These are phyloP conservation scores for Chaetodon trifascialis DNA, from an alignment of 2,113 vertebrate species.

Conservation along the genomic window DNA sequence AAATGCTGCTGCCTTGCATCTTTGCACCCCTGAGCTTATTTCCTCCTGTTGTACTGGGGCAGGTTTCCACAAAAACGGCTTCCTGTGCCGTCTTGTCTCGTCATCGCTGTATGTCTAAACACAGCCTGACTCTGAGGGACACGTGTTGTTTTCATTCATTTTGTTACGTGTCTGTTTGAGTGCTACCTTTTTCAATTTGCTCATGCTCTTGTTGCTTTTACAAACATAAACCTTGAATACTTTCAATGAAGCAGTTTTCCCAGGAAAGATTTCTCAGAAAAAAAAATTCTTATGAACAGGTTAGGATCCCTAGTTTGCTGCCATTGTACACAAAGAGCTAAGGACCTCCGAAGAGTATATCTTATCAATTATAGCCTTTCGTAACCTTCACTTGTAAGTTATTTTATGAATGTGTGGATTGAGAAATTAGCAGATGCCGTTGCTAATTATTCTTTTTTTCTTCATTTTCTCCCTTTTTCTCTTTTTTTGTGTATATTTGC, in stretches of 20 bases:
- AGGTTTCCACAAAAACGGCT: neutral
- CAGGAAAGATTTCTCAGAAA: neutral
- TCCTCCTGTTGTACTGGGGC: neutral
- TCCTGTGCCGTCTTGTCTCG: neutral
- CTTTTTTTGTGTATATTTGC: constrained; percentile 1
- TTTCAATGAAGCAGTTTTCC: neutral
- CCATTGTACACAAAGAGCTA: neutral
- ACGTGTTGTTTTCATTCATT: too few relatives aligned
- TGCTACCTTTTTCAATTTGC: neutral
- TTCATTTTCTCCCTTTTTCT: too few relatives aligned
- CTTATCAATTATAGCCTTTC: neutral
- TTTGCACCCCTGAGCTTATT: neutral
- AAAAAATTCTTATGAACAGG: neutral
- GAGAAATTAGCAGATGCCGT: neutral
- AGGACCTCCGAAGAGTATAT: neutral
- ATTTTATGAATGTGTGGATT: neutral
- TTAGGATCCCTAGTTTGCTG: neutral
- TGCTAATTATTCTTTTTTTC: neutral
- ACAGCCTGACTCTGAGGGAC: too few relatives aligned
- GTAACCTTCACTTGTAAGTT: neutral
- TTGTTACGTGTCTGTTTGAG: neutral
- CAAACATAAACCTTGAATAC: neutral
- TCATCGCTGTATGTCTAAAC: neutral
- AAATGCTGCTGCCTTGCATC: neutral
- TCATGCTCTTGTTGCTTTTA: neutral